Evolutionary conservation across 2,888 invertebrate genomes (phyloP).

Genomic region (Dynastes tityus): DNA sequence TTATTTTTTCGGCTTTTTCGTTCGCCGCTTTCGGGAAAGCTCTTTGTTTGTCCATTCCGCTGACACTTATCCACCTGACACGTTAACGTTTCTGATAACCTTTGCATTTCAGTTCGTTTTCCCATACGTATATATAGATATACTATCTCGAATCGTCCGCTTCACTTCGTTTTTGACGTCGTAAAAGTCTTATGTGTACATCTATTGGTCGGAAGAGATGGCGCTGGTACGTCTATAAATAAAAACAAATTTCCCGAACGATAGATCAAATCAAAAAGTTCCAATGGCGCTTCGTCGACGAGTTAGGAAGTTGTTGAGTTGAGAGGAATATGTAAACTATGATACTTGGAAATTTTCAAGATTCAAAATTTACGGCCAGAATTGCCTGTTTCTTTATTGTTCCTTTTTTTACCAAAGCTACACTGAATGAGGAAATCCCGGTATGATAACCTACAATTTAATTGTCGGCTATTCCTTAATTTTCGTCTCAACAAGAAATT

Average conservation of each 20-base stretch:
- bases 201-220: constrained; percentile 1
- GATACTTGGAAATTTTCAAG: too few species aligned
- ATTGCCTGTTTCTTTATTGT: too few species aligned
- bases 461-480: too few species aligned
- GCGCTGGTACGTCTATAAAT: background rate
- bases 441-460: too few species aligned
- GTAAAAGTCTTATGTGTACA: constrained; percentile 40
- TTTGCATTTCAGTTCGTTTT: constrained; percentile 17
- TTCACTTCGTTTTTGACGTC: background rate
- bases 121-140: too few species aligned
- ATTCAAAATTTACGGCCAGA: too few species aligned
- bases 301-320: background rate
- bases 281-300: background rate
- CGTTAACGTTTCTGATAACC: constrained; percentile 35
- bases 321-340: too few species aligned
- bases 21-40: constrained; percentile 47
- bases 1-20: constrained; percentile 51
- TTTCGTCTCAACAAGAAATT: too few species aligned
- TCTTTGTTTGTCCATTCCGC: constrained; percentile 52
- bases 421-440: too few species aligned
- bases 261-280: constrained; percentile 14
- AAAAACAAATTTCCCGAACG: background rate
- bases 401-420: too few species aligned
- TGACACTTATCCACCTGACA: constrained; percentile 50
- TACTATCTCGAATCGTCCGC: background rate